Base-by-base conservation (phyloP, 2,888 invertebrate species). In the Pachymerium ferrugineum region DNA sequence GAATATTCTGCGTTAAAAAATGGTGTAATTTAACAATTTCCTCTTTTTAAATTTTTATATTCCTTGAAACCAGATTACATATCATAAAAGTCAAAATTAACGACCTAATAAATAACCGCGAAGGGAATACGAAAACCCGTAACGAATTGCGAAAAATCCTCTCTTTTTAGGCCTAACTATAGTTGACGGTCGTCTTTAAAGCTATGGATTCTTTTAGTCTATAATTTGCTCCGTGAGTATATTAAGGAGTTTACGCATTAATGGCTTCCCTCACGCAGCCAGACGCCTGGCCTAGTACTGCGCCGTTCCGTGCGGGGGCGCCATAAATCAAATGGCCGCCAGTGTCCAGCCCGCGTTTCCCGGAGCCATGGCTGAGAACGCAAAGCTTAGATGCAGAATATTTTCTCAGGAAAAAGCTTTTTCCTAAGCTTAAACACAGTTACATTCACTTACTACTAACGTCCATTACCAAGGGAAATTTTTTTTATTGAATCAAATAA, bases 281-380 rank as follows among this genome's bases (percentile, higher is more conserved):
- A 47, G 47, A 47, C 8, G 47, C 47, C 47, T n/a, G 19, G 47
- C 47, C 10, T 47, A 47, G 47, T 47, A 4, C 47, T 47, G 47
- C 47, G 47, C 47, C n/a, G n/a, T 47, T 16, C 19, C 47, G 47
- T 47, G 47, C 47, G 47, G 47, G 47, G 47, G 47, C 47, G 47
- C 47, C 47, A 47, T 47, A 47, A 47, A 47, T 47, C 47, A 47
- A 47, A 47, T 47, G 47, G 47, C 47, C 47, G 47, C 47, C 47
- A 47, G 47, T 47, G 47, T 47, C 47, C 47, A 47, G 47, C 47
- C 47, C 16, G 47, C 47, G 47, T 47, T 47, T 47, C 47, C 47
- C 47, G 47, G 47, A 47, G 47, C 47, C 47, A 47, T 47, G 47
- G 47, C 47, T 47, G 47, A 47, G 47, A 47, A 47, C 47, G 47